Evolutionary conservation across 2,113 vertebrate genomes (phyloP).

Genomic region (human (Homo sapiens)): GRCh38 chrX:14699001-14699500

Average conservation of each 20-base stretch:
- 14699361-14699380: neutral
- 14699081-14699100: neutral
- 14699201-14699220: neutral
- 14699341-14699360: neutral
- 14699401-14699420: neutral
- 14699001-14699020: neutral
- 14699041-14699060: slow-evolving; percentile 40
- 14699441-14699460: neutral
- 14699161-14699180: neutral
- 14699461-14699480: neutral
- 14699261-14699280: neutral
- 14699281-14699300: neutral
- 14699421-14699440: neutral
- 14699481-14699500: neutral
- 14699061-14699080: slow-evolving; percentile 8
- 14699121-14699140: neutral
- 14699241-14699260: neutral
- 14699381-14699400: neutral
- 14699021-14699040: slow-evolving; percentile 25
- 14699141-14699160: neutral
- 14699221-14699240: neutral
- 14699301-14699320: slow-evolving; percentile 8
- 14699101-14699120: neutral
- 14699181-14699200: neutral
- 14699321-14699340: neutral